Base-by-base conservation (phyloP, 1,140 invertebrate genomes). In the Conus ventricosus region DNA sequence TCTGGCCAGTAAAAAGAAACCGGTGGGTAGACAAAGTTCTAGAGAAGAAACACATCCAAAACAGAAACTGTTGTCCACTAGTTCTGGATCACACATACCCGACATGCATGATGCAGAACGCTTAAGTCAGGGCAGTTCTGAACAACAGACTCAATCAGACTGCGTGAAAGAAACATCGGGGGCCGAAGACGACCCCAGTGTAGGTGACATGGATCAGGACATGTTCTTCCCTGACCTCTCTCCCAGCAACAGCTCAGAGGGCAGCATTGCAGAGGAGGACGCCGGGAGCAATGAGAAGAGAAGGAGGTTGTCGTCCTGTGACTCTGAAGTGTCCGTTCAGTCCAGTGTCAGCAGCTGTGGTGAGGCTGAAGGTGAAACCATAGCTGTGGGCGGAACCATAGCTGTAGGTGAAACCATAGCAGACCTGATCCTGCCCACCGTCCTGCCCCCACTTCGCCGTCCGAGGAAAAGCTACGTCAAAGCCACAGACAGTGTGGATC, bases 381-480 rank as follows among this genome's bases (percentile, higher is more conserved):
- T 63, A 20, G 57, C 57, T 60, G 57, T 11, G 5, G 57, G 57
- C 5, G 57, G 57, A 60, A 39, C 39, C 39, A 39, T 39, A 39
- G 39, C 39, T 39, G 39, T 39, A 39, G 82, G 82, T 17, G 85
- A 87, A 51, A 25, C 13, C n/a, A 78, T 78, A 10, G 54, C 85
- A 25, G 85, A 87, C 75, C 76, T 75, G 20, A 87, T 80, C 5
- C 85, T 87, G 7, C 85, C 85, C 6, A 87, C 75, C 3, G 54
- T 78, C 0, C 27, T 87, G 39, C 85, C 85, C 20, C 85, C 85
- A 5, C 60, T 54, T 20, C 17, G 85, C 7, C 85, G 75, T 80
- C 71, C 39, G 51, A 8, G 51, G 11, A 78, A 54, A 27, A 53
- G 54, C 20, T 5, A 20, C 80, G 20, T 17, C 5, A 54, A 23